phyloP scores from a whole-genome alignment of 2,888 invertebrate genomes.

The Lissonota sp. region DNA sequence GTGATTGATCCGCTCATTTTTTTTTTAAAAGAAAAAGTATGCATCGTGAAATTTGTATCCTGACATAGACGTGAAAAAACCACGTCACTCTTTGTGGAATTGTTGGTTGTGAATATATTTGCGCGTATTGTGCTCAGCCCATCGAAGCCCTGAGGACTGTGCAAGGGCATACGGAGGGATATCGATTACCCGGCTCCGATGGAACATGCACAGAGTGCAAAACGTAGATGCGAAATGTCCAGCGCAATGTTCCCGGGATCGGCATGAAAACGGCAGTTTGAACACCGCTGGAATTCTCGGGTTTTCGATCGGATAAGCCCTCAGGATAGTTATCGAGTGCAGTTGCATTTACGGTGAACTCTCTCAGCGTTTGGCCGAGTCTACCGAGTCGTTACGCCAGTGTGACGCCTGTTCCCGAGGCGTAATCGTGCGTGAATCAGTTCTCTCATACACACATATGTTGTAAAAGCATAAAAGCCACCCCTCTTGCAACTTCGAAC shows the following conservation, averaged over 20 bases:
- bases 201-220: conserved; percentile 15
- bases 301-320: conserved; percentile 68
- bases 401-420: conserved; percentile 62
- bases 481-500: conserved; percentile 48
- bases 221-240: conserved; percentile 38
- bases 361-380: conserved; percentile 57
- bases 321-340: conserved; percentile 71
- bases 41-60: too few species aligned
- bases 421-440: conserved; percentile 68
- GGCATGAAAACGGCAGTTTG: conserved; percentile 19
- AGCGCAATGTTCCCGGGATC: conserved; percentile 4
- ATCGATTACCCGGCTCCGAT: conserved; percentile 52
- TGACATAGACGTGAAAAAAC: too few species aligned
- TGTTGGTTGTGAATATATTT: conserved; percentile 8
- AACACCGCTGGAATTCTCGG: conserved; percentile 35
- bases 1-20: too few species aligned
- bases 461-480: too few species aligned
- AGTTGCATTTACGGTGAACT: conserved; percentile 69
- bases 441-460: conserved; percentile 11
- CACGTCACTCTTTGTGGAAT: background rate
- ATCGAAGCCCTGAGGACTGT: background rate
- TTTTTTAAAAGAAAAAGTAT: too few species aligned
- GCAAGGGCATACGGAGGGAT: conserved; percentile 14
- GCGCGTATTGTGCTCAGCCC: background rate
- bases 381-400: conserved; percentile 55